phyloP scores from a whole-genome alignment of 2,113 vertebrate species.

The Muntiacus muntjak region DNA sequence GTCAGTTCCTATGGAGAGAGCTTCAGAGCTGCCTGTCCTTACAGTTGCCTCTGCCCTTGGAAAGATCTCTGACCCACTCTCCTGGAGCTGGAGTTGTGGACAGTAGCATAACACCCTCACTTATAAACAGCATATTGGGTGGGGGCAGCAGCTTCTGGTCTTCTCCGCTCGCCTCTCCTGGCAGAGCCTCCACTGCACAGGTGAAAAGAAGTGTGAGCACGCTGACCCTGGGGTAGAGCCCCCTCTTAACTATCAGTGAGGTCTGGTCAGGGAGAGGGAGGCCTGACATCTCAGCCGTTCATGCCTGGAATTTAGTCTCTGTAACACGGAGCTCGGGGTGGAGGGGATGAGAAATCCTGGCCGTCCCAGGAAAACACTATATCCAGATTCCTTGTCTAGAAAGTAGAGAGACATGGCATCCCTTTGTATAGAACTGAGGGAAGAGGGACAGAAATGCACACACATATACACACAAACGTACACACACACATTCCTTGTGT shows the following conservation, averaged over 20 bases:
- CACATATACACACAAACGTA: neutral
- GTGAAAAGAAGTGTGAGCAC: neutral
- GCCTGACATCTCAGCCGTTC: neutral
- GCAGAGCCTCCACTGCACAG: neutral
- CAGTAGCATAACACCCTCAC: neutral
- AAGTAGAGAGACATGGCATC: neutral
- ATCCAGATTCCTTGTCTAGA: neutral
- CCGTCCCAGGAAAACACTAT: neutral
- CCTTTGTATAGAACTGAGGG: neutral
- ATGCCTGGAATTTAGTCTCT: neutral
- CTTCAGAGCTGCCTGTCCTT: neutral
- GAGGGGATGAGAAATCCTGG: neutral
- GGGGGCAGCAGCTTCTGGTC: neutral
- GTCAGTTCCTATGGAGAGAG: neutral
- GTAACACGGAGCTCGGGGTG: neutral
- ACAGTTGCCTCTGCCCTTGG: neutral
- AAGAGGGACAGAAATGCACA: neutral
- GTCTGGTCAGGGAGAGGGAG: neutral
- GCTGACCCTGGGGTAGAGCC: neutral
- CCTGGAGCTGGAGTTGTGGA: neutral
- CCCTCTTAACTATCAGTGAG: neutral
- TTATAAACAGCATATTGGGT: neutral
- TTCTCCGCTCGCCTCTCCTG: neutral
- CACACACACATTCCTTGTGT: neutral
- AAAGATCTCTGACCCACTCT: neutral